A percentile compares a stretch with the other conserved stretches of the same genome.
Conservation (phyloP, 2,888 invertebrate genomes). For the Phaonia tiefii region DNA sequence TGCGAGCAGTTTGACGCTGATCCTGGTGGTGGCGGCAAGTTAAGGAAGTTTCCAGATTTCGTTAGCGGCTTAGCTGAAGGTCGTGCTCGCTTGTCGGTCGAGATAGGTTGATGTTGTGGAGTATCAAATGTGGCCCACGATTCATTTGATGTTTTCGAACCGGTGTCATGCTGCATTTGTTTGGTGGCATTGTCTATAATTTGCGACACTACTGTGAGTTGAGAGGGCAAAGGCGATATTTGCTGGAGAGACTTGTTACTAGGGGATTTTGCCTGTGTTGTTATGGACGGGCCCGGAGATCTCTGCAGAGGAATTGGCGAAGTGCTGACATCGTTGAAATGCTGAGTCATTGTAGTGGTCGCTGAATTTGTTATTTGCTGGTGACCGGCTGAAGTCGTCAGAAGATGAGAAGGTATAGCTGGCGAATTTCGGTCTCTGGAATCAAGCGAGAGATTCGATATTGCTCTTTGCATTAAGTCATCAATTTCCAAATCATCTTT, state of each 20-base stretch:
- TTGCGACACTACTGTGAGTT: conserved; percentile 81
- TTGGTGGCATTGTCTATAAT: conserved; percentile 78
- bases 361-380: conserved; percentile 61
- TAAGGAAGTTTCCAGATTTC: conserved; percentile 67
- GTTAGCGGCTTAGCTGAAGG: conserved; percentile 58
- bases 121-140: conserved; percentile 84
- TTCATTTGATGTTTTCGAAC: conserved; percentile 80
- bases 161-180: conserved; percentile 69
- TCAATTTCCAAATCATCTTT: conserved; percentile 80
- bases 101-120: conserved; percentile 73
- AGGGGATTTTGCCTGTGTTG: conserved; percentile 69
- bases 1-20: conserved; percentile 76
- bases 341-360: conserved; percentile 70
- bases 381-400: conserved; percentile 46
- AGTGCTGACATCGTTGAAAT: conserved; percentile 80
- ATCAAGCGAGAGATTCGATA: conserved; percentile 80
- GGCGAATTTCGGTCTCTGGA: conserved; percentile 80
- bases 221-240: conserved; percentile 80
- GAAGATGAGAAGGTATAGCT: conserved; percentile 58
- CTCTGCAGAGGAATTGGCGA: conserved; percentile 79
- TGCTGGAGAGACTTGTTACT: conserved; percentile 70
- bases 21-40: conserved; percentile 75
- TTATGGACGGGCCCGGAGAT: conserved; percentile 71
- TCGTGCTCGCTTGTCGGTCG: conserved; percentile 64
- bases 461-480: conserved; percentile 80